Base-by-base conservation (phyloP, 2,888 invertebrate species). In the Diachrysia chrysitis region DNA sequence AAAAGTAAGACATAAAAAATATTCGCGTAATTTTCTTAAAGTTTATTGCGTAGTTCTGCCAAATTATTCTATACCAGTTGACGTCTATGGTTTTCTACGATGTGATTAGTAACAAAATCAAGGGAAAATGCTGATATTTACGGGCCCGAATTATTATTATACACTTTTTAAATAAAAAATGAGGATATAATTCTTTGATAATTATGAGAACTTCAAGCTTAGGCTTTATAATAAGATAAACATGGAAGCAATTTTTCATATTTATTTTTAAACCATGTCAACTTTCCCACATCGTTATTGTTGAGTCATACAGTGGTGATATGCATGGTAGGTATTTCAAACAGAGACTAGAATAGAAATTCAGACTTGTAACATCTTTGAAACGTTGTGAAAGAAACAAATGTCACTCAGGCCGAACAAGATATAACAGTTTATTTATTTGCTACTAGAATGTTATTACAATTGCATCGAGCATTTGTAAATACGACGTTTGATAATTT, bases 41-140 rank as follows among this genome's bases (percentile, higher is more conserved):
- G 29, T 69, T 73, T 53, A 73, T 64, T 64, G 63, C 73, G 14
- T 14, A 2, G 29, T 58, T 69, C 32, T 73, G 73, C 73, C 73
- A 73, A 73, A 73, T 73, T 59, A 64, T 69, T n/a, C 51, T 46
- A 12, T 12, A 23, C 14, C 25, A 42, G 57, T 60, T 21, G 48
- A 61, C 17, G 42, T 12, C 32, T 68, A 68, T 32, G 35, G 63
- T 56, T 61, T 62, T 23, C 46, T 37, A n/a, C 0, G 37, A 37
- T 25, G 42, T 29, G 58, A 54, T 46, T 55, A 35, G 48, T 19
- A 48, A 58, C 7, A 25, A 63, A 54, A 63, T 46, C 25, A 14
- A 19, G 21, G 17, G n/a, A 32, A 5, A 32, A 48, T 29, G 12
- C 1, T 3, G 23, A 21, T 46, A 21, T 59, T 48, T 29, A 32